Evolutionary conservation across 23 tunicate species (phyloP).

Genomic region (Clavelina lepadiformis): DNA sequence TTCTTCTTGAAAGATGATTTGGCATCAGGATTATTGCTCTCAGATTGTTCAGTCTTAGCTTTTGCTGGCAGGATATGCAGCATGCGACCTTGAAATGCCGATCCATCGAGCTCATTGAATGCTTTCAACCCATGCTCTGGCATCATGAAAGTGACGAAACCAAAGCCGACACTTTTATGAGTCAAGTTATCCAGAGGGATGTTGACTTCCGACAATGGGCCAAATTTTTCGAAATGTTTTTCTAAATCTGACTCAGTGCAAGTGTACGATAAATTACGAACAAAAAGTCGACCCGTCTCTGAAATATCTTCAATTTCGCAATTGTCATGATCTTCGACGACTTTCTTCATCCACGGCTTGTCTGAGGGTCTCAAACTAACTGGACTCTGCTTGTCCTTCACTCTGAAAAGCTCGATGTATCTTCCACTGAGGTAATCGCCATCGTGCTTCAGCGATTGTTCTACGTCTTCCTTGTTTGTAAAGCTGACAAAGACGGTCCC

Average conservation of each 20-base stretch:
- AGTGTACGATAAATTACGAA: slow-evolving; percentile 68
- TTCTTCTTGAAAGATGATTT: slow-evolving; percentile 44
- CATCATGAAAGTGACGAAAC: slow-evolving; percentile 61
- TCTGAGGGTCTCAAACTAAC: background rate
- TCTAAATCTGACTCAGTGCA: slow-evolving; percentile 82
- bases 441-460: slow-evolving; percentile 34
- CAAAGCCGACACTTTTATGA: slow-evolving; percentile 69
- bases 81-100: slow-evolving; percentile 88
- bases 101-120: slow-evolving; percentile 63
- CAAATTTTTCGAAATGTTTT: slow-evolving; percentile 40
- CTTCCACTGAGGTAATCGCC: slow-evolving; percentile 56
- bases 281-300: slow-evolving; percentile 81
- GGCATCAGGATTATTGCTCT: background rate
- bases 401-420: slow-evolving; percentile 31
- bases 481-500: slow-evolving; percentile 30
- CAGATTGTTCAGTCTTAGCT: background rate
- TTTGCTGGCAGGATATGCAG: slow-evolving; percentile 80
- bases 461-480: slow-evolving; percentile 20
- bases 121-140: slow-evolving; percentile 81
- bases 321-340: slow-evolving; percentile 29
- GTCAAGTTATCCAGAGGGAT: slow-evolving; percentile 54
- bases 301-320: slow-evolving; percentile 64
- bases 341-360: slow-evolving; percentile 39
- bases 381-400: background rate
- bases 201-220: slow-evolving; percentile 52